phyloP scores from a whole-genome alignment of 2,797 vertebrate species.

The Parambassis ranga region DNA sequence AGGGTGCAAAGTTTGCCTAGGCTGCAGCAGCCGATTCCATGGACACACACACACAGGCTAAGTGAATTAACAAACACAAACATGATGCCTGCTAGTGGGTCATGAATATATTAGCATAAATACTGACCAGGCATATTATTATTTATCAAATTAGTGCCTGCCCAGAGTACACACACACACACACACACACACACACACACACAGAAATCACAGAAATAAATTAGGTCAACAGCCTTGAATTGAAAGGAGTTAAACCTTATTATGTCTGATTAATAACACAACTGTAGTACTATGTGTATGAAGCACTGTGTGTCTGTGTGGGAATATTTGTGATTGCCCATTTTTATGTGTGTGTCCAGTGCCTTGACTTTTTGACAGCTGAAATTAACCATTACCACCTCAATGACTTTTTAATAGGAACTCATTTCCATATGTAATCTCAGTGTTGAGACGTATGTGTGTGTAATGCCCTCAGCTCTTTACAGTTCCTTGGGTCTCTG shows the following conservation, averaged over 20 bases:
- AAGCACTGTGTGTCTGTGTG: background rate
- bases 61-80: slow-evolving; percentile 72
- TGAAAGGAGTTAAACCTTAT: slow-evolving; percentile 63
- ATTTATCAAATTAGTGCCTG: slow-evolving; percentile 69
- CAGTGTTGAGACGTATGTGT: slow-evolving; percentile 9
- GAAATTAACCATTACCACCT: slow-evolving; percentile 73
- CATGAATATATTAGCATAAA: slow-evolving; percentile 76
- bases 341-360: slow-evolving; percentile 13
- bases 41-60: slow-evolving; percentile 19
- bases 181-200: slow-evolving; percentile 13
- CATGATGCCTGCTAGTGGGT: slow-evolving; percentile 68
- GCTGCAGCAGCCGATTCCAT: slow-evolving; percentile 17
- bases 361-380: slow-evolving; percentile 59
- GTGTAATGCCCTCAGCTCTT: slow-evolving; percentile 23
- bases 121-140: slow-evolving; percentile 75
- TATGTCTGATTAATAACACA: slow-evolving; percentile 66
- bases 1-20: slow-evolving; percentile 5
- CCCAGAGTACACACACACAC: background rate
- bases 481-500: slow-evolving; percentile 42
- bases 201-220: slow-evolving; percentile 43
- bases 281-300: slow-evolving; percentile 10
- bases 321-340: background rate
- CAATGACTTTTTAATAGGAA: slow-evolving; percentile 68
- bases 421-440: slow-evolving; percentile 71
- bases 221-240: slow-evolving; percentile 71